phyloP scores from a whole-genome alignment of 2,888 invertebrate species.

The Sinodicranocentrus sp. region DNA sequence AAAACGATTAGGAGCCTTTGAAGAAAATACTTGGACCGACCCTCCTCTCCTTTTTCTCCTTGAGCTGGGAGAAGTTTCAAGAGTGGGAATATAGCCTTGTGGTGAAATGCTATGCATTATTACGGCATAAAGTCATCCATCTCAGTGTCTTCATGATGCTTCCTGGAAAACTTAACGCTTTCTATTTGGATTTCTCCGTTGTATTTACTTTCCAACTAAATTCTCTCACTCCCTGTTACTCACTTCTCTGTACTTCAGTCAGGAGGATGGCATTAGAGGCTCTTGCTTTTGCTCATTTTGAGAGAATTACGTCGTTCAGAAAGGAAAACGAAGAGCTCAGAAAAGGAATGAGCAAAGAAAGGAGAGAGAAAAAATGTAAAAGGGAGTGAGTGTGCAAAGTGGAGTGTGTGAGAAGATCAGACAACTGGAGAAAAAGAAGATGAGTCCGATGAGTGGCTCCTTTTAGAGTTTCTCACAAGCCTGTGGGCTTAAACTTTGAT shows the following conservation, averaged over 20 bases:
- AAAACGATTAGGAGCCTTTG: conserved; percentile 55
- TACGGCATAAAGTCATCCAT: conserved; percentile 57
- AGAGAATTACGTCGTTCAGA: conserved; percentile 27
- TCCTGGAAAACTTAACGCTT: conserved; percentile 33
- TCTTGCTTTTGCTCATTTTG: conserved; percentile 52
- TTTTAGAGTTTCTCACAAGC: conserved; percentile 24
- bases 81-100: neutral
- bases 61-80: neutral
- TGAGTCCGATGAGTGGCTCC: conserved; percentile 49
- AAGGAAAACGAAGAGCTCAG: neutral
- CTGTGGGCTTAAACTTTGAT: conserved; percentile 59
- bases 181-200: conserved; percentile 21
- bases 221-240: conserved; percentile 33
- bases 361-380: conserved; percentile 13
- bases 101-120: conserved; percentile 10
- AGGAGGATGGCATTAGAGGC: conserved; percentile 16
- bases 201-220: conserved; percentile 62
- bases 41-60: neutral
- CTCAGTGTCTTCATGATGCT: conserved; percentile 43
- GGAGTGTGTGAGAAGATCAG: conserved; percentile 39
- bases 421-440: conserved; percentile 28
- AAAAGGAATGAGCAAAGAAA: conserved; percentile 1
- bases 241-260: conserved; percentile 37
- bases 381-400: neutral
- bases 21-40: conserved; percentile 7